phyloP scores from a whole-genome alignment of 1,140 invertebrate species.

The Drosophila leontia region DNA sequence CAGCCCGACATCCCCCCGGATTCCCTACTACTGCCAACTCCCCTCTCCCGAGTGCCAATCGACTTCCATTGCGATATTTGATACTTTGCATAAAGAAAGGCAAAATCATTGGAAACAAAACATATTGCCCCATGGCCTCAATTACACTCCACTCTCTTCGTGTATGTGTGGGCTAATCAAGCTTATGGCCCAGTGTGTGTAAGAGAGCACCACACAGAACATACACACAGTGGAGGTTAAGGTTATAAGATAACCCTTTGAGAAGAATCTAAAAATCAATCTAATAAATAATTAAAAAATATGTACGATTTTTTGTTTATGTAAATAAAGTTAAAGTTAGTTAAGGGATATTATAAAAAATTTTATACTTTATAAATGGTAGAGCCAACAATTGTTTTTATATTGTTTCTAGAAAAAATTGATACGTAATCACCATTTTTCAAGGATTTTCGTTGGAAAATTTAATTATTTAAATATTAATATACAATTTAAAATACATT shows the following conservation, averaged over 20 bases:
- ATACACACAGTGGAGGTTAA: conserved; percentile 2
- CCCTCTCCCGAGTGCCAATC: no score
- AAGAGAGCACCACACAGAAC: conserved; percentile 12
- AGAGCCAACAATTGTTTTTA: no score
- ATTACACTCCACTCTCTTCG: conserved; percentile 72
- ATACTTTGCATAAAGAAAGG: conserved; percentile 81
- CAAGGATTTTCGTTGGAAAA: neutral
- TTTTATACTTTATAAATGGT: neutral
- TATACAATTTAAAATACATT: neutral
- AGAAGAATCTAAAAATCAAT: no score
- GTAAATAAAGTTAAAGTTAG: neutral
- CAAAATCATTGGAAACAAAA: conserved; percentile 83
- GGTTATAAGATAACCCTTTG: conserved; percentile 1
- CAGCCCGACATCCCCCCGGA: no score
- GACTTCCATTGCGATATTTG: conserved; percentile 77
- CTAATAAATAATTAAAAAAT: no score
- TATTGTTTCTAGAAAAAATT: no score
- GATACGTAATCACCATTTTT: no score
- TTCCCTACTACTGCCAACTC: conserved; percentile 18
- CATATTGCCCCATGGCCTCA: conserved; percentile 82
- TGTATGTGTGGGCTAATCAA: conserved; percentile 60
- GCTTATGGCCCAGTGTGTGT: conserved; percentile 42
- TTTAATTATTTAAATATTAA: no score
- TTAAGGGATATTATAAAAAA: neutral
- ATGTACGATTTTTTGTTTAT: neutral